Percentiles rank a stretch among this genome's conserved stretches.
Evolutionary conservation across 64 coral and sea anemone genomes (phyloP).

Genomic region (Pocillopora verrucosa): DNA sequence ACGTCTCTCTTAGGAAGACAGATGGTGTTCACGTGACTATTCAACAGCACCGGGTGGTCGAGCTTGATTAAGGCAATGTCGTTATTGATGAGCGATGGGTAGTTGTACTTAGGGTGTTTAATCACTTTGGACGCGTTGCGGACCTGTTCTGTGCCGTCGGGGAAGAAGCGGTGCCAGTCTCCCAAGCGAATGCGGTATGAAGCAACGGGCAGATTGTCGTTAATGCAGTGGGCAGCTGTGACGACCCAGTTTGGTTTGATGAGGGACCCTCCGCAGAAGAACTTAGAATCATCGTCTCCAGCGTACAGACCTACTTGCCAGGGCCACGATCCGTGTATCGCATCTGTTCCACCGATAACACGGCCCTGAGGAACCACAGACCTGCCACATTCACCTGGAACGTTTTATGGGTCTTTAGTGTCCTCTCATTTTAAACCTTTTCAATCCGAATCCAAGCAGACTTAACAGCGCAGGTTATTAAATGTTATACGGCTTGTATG

Average conservation of each 20-base stretch:
- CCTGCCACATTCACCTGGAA: neutral
- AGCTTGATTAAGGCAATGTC: constrained; percentile 22
- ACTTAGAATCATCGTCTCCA: no score
- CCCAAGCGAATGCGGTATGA: neutral
- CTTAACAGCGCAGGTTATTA: no score
- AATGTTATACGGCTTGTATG: no score
- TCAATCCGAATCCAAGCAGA: no score
- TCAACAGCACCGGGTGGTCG: constrained; percentile 2
- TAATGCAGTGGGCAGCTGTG: constrained; percentile 1
- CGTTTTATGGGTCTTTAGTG: no score
- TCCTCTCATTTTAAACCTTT: no score
- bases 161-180: constrained; percentile 9
- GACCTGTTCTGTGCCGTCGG: constrained; percentile 28
- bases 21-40: constrained; percentile 6
- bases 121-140: constrained; percentile 11
- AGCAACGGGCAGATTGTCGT: neutral
- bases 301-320: neutral
- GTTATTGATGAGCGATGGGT: constrained; percentile 8
- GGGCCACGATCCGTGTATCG: neutral
- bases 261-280: neutral
- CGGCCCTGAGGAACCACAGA: neutral
- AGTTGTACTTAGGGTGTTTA: constrained; percentile 8
- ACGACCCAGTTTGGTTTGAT: neutral
- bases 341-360: neutral
- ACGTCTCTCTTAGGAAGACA: constrained; percentile 12